Conservation (phyloP, 2,888 invertebrate genomes). For the Eulithis prunata region DNA sequence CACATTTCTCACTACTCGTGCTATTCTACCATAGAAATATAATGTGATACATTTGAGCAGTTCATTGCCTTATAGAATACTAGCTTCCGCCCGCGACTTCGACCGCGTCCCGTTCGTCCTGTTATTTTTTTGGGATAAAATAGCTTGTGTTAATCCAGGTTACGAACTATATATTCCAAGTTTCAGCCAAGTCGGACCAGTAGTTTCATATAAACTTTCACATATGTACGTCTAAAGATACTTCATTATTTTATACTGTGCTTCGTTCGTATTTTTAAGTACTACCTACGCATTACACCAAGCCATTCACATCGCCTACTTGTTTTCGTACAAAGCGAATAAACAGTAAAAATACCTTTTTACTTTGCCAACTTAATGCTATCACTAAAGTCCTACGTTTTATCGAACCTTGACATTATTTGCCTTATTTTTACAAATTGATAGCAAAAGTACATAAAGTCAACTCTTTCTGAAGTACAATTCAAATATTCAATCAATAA, state of each 20-base stretch:
- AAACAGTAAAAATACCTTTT: conserved; percentile 17
- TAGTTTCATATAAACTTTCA: too few species aligned
- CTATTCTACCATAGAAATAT: conserved; percentile 17
- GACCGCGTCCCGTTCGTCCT: too few species aligned
- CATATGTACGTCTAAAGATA: neutral
- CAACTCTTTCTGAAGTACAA: conserved; percentile 2
- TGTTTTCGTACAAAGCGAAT: conserved; percentile 24
- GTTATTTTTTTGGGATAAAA: too few species aligned
- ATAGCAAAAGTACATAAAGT: conserved; percentile 12
- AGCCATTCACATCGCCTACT: conserved; percentile 31
- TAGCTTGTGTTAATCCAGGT: too few species aligned
- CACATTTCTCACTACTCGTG: conserved; percentile 31
- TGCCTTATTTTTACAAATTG: conserved; percentile 13
- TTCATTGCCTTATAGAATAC: conserved; percentile 12
- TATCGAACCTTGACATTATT: conserved; percentile 26
- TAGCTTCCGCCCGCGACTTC: too few species aligned
- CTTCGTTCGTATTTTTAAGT: conserved; percentile 15
- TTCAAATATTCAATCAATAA: conserved; percentile 20
- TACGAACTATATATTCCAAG: too few species aligned
- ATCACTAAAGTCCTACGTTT: conserved; percentile 18
- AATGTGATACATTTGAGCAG: conserved; percentile 30
- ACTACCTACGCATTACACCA: conserved; percentile 24
- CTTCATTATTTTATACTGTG: conserved; percentile 12
- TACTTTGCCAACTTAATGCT: conserved; percentile 6
- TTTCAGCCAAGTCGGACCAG: too few species aligned